Percentiles rank a stretch among this genome's conserved stretches.
Evolutionary conservation across 2,888 invertebrate species (phyloP).

Genomic region (Brenthis daphne): DNA sequence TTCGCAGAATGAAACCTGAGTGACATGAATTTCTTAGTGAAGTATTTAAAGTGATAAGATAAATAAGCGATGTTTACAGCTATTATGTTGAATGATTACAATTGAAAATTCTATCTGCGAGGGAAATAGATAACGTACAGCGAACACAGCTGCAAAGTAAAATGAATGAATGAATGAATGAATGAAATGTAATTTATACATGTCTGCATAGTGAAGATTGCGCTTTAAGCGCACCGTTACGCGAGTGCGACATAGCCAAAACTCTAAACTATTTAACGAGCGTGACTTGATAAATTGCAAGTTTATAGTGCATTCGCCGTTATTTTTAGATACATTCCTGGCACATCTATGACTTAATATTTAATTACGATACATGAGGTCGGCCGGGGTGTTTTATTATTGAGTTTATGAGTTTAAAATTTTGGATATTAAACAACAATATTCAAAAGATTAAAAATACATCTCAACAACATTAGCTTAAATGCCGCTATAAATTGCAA

Average conservation of each 20-base stretch:
- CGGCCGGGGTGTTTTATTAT: slow-evolving; percentile 16
- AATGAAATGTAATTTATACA: slow-evolving; percentile 28
- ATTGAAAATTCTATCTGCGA: slow-evolving; percentile 23
- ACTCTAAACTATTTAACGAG: slow-evolving; percentile 22
- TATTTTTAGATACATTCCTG: slow-evolving; percentile 31
- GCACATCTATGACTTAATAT: slow-evolving; percentile 29
- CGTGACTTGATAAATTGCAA: slow-evolving; percentile 25
- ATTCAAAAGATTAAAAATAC: slow-evolving; percentile 2
- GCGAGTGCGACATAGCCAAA: slow-evolving; percentile 16
- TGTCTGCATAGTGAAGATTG: slow-evolving; percentile 8
- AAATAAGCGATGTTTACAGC: slow-evolving; percentile 44
- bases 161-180: slow-evolving; percentile 21
- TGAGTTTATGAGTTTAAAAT: slow-evolving; percentile 13
- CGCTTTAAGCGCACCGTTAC: slow-evolving; percentile 28
- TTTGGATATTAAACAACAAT: slow-evolving; percentile 7
- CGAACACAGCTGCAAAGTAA: slow-evolving; percentile 13
- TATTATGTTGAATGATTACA: slow-evolving; percentile 38
- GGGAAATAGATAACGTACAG: slow-evolving; percentile 20
- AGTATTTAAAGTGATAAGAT: slow-evolving; percentile 44
- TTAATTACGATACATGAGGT: slow-evolving; percentile 26
- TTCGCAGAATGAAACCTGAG: slow-evolving; percentile 50
- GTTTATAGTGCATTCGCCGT: slow-evolving; percentile 16
- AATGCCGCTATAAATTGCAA: no score
- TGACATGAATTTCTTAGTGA: slow-evolving; percentile 46
- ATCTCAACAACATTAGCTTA: background rate